Conservation (phyloP, 2,797 vertebrate genomes). For the Scolopax rusticola region DNA sequence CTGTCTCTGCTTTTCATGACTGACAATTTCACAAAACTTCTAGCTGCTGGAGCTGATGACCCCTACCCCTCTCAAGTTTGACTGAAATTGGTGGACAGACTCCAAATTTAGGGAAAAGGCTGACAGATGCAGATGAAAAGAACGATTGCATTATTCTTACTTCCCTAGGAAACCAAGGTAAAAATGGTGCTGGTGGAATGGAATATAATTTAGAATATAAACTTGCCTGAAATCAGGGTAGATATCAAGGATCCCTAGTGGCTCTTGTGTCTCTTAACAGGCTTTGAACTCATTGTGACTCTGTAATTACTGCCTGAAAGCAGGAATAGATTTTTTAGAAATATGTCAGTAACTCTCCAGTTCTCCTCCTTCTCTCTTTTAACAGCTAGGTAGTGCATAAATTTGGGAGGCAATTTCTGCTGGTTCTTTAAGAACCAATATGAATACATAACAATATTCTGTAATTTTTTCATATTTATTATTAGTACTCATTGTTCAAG, state of each 20-base stretch:
- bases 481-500: not conserved
- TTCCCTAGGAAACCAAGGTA: not conserved
- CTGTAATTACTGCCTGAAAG: constrained; percentile 57
- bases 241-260: constrained; percentile 38
- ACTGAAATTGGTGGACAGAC: not conserved
- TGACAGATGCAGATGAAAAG: not conserved
- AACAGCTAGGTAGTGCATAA: constrained; percentile 6
- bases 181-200: not conserved
- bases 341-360: constrained; percentile 14
- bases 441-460: not conserved
- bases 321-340: constrained; percentile 31
- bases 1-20: not conserved
- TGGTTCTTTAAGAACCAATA: not conserved
- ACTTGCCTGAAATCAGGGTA: not conserved
- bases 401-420: not conserved
- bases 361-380: not conserved
- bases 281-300: constrained; percentile 55
- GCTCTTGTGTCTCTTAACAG: constrained; percentile 12
- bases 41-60: not conserved
- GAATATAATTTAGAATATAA: constrained; percentile 6
- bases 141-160: not conserved
- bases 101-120: not conserved
- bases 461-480: constrained; percentile 7
- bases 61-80: not conserved
- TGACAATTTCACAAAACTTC: not conserved